Evolutionary conservation across 2,113 vertebrate species (phyloP), one percentile per base, ranked within the genome.

Genomic region (Triplophysa dalaica): DNA sequence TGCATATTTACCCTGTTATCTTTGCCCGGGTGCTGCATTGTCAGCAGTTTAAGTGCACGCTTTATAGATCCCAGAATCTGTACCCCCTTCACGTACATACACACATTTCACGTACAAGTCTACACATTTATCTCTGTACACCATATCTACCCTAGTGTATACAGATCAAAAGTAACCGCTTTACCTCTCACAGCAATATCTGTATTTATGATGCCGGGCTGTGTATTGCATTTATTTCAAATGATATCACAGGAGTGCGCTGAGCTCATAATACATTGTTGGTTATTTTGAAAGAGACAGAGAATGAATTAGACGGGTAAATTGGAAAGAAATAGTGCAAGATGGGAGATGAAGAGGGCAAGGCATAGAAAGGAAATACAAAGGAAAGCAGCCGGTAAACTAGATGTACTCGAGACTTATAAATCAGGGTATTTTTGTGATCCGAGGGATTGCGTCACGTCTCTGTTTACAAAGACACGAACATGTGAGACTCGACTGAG

Each of bases 41-140:
- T 81, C 72, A 81, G 79, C 65, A 76, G 65, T 76, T 69, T 67
- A 63, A 62, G 72, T 62, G 43, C 56, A 61, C n/a, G 21, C 56
- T 74, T 74, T 74, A 74, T 38, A 61, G 70, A 74, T n/a, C 56
- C 21, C 50, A 72, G 17, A 58, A 70, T 52, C 67, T 70, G 66
- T 62, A 70, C 56, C 54, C 50, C 8, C 2, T 29, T 38, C 63
- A 52, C 22, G 22, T 60, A 62, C 79, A 17, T 19, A n/a, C 45
- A 22, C 74, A 54, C 41, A 38, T 38, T 38, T 38, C 33, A 38
- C 33, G 6, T 38, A 38, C 33, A 38, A 38, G 33, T 38, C 7
- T 38, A 38, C 7, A 43, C 50, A 67, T 48, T 24, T 54, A 41
- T 38, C 33, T 69, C 22, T 29, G 54, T 48, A 76, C 50, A 68